Evolutionary conservation across 2,113 vertebrate genomes (phyloP).

Genomic region (Tenebrosternarchus preto): DNA sequence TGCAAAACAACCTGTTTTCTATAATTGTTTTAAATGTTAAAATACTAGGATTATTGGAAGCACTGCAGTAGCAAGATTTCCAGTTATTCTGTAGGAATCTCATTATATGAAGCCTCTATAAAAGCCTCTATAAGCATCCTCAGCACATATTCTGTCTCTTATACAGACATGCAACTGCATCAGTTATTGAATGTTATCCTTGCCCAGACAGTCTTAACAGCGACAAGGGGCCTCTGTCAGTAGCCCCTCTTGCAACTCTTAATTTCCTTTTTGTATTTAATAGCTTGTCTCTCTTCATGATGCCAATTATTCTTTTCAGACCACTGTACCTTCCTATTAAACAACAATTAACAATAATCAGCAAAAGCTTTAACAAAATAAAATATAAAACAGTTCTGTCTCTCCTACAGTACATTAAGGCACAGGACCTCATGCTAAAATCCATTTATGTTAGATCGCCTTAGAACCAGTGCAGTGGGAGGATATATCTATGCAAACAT

Average conservation of each 20-base stretch:
- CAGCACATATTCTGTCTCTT: not conserved
- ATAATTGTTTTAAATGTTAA: not conserved
- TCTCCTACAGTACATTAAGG: not conserved
- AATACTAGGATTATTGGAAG: not conserved
- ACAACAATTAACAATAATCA: not conserved
- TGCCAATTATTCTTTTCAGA: not conserved
- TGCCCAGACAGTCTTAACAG: not conserved
- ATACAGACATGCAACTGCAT: not conserved
- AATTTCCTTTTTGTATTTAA: not conserved
- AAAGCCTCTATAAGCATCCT: not conserved
- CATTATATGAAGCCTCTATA: not conserved
- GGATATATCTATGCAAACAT: constrained; percentile 35
- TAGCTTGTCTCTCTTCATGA: not conserved
- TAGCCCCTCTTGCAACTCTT: too few relatives aligned
- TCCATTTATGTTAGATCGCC: not conserved
- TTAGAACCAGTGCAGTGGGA: not conserved
- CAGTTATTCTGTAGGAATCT: not conserved
- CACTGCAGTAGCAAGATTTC: not conserved
- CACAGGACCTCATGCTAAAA: not conserved
- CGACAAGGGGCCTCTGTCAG: not conserved
- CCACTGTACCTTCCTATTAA: not conserved
- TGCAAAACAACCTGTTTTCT: not conserved
- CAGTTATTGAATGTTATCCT: not conserved
- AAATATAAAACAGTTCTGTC: not conserved
- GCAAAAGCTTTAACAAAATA: not conserved